Base-by-base conservation (phyloP, 2,113 vertebrate species). In the Peromyscus californicus region DNA sequence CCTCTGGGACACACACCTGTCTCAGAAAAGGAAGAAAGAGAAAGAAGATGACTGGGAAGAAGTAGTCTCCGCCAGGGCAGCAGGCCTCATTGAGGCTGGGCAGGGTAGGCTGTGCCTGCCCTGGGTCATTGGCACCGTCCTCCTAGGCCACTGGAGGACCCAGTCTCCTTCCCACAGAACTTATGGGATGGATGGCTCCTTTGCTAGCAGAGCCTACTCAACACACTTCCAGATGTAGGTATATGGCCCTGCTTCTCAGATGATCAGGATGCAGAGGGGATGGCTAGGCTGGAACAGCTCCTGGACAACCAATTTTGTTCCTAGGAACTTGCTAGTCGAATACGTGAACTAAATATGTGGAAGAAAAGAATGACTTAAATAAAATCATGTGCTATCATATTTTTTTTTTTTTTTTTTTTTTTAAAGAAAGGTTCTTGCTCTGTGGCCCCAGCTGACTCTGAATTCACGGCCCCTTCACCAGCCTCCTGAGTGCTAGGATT, bases 151-250 rank as follows among this genome's bases (percentile, higher is more conserved):
- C 59, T 42, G n/a, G 39, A 5, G 3, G 57, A 29, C 59, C 59
- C 45, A 0, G 29, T 10, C 5, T 5, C 69, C 7, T 33, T 5
- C 26, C 31, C 17, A 6, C 1, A 13, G 42, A 31, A 36, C 36
- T 16, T 1, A 7, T 26, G 15, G 94, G 12, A 10, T 24, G 22
- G 92, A n/a, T 12, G 16, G 48, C 2, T 7, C 42, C 12, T 61
- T 16, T 12, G 29, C n/a, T 0, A 8, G 48, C 39, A 48, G 29
- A 33, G 45, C 69, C 70, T 22, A 12, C 13, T 16, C 45, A 85
- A 63, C 21, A 29, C 15, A 13, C 22, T 84, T 61, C 31, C n/a
- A 36, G 39, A 16, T 65, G 29, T 9, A 42, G 26, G 61, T 5
- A 45, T 8, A 33, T 1, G 16, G 83, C n/a, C 61, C 57, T 45